Evolutionary conservation across 2,888 invertebrate genomes (phyloP), one percentile per base, ranked within the genome.

Genomic region (Harpalus rubripes): DNA sequence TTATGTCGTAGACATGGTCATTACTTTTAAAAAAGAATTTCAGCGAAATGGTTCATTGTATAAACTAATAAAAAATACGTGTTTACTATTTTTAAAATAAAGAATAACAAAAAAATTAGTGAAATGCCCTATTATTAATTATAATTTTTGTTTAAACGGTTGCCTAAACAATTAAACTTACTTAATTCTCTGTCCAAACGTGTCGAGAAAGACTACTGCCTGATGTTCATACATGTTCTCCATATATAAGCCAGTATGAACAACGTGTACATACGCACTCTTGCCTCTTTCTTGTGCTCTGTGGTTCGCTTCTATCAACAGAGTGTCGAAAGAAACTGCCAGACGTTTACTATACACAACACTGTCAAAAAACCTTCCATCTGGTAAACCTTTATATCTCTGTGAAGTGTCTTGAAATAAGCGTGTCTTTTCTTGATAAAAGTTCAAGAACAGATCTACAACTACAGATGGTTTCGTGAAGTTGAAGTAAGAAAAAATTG

Each of bases 191-290:
- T 94, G 93, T n/a, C 93, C 90, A 87, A 95, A 95, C 0, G 94
- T 93, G 63, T 95, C 92, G 3, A 95, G 89, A 87, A 94, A 95
- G 58, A 95, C 92, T 87, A 93, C 92, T 12, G 92, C 92, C 88
- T 95, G 95, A 85, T 95, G 94, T 0, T 90, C 88, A 0, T 94
- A 93, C 56, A 93, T 91, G 1, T 52, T 12, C 0, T 4, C 0
- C 8, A 0, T 1, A 32, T 4, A 32, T 15, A 94, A 89, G 72
- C 94, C 94, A 63, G 94, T 93, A 10, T 95, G 95, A 44, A 95
- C 93, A 7, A 95, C 92, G 89, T 95, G 95, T 0, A 95, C 87
- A 87, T 92, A 95, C 0, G 94, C 95, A 7, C 91, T 90, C 52
- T 92, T 93, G 26, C 90, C 92, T 2, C 89, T 91, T 0, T 90